These are phyloP conservation scores for Mimas tiliae DNA, from an alignment of 2,888 invertebrate genomes.

Conservation along the genomic window DNA sequence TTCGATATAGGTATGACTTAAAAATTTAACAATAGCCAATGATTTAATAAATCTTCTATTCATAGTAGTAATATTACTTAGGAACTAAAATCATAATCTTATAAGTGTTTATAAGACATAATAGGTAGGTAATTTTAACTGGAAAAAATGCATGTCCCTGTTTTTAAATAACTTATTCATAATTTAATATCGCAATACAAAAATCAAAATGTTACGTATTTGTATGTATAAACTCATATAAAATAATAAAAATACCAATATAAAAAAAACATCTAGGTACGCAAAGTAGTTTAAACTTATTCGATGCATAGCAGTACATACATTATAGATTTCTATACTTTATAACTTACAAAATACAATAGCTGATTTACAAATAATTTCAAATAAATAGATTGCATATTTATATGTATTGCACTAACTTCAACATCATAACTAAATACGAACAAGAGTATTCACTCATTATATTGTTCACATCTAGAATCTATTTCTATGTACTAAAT, in stretches of 20 bases:
- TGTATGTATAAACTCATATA: no score
- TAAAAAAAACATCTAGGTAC: neutral
- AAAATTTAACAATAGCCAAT: no score
- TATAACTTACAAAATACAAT: neutral
- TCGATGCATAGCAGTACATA: constrained; percentile 4
- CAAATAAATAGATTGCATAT: neutral
- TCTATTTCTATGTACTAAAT: neutral
- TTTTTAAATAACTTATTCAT: neutral
- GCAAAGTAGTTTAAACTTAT: neutral
- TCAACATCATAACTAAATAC: neutral
- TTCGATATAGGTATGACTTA: no score
- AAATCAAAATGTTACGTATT: neutral
- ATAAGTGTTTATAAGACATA: neutral
- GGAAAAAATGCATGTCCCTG: neutral
- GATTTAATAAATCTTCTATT: no score
- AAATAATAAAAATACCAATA: neutral
- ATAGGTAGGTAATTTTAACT: neutral
- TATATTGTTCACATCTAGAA: neutral
- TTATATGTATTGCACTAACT: constrained; percentile 14
- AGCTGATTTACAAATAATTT: constrained; percentile 1
- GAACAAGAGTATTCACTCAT: constrained; percentile 2
- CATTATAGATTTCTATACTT: neutral
- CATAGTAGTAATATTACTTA: neutral
- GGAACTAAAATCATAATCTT: constrained; percentile 8
- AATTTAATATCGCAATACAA: neutral